Conservation (phyloP, 2,113 vertebrate genomes). For the Tychaedon coryphoeus region DNA sequence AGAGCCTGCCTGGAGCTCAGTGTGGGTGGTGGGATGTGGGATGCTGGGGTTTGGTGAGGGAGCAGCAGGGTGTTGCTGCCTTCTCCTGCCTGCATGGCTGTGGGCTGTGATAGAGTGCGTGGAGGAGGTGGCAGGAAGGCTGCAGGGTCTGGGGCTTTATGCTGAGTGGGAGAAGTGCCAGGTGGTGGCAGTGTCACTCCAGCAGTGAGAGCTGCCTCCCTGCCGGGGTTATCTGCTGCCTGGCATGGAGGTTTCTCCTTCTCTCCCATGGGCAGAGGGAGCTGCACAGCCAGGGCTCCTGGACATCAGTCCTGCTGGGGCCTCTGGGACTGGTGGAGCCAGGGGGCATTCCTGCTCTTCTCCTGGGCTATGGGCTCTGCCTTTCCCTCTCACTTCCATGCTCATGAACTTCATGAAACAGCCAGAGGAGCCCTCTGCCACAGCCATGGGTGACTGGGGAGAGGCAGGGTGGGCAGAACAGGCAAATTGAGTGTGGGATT, state of each 20-base stretch:
- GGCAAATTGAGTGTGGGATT: rapidly evolving
- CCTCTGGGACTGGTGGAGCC: neutral
- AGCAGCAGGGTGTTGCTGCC: neutral
- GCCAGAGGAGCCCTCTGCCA: neutral
- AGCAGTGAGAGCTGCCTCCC: neutral
- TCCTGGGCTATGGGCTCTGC: neutral
- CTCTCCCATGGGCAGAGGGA: neutral
- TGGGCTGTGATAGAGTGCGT: rapidly evolving
- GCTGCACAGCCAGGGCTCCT: neutral
- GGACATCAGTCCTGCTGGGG: neutral
- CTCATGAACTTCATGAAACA: neutral
- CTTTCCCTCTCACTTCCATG: neutral
- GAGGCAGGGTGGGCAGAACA: neutral
- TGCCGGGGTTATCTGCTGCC: rapidly evolving
- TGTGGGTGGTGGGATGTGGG: rapidly evolving
- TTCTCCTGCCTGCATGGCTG: neutral
- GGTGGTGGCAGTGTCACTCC: conserved; percentile 32
- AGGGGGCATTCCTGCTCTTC: neutral
- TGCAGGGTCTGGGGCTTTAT: neutral
- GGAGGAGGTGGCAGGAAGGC: neutral
- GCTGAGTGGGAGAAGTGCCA: neutral
- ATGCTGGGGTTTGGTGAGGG: neutral
- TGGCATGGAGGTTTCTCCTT: neutral
- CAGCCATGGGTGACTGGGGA: neutral
- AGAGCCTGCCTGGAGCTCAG: neutral